A percentile compares a stretch with the other conserved stretches of the same genome.
These are phyloP conservation scores for Scytalopus superciliaris DNA, from an alignment of 2,113 vertebrate genomes.

Conservation along the genomic window DNA sequence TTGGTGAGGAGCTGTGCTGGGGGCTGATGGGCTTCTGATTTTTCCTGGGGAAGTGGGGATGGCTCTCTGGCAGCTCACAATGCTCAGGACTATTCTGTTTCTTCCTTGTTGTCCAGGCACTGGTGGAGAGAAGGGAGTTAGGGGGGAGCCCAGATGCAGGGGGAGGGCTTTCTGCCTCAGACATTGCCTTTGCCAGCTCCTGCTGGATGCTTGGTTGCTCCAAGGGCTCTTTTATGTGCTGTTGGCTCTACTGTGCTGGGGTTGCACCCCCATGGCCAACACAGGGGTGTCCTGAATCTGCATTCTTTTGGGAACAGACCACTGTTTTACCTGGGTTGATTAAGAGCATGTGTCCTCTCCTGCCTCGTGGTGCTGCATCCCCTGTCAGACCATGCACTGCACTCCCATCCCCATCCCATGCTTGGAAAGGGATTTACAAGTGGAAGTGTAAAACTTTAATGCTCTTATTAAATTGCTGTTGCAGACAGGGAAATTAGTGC, in stretches of 20 bases:
- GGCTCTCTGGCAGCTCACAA: rapidly evolving
- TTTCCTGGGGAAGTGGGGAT: background rate
- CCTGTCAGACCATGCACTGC: rapidly evolving
- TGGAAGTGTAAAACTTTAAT: background rate
- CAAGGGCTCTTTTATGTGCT: background rate
- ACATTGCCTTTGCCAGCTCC: background rate
- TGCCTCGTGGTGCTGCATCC: background rate
- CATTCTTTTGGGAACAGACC: background rate
- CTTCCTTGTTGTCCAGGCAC: background rate
- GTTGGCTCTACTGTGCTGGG: rapidly evolving
- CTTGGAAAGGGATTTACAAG: background rate
- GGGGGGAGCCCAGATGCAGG: background rate
- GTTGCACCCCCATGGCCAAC: rapidly evolving
- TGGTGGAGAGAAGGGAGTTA: background rate
- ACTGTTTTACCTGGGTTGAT: background rate
- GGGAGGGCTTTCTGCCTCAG: background rate
- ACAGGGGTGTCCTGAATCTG: background rate
- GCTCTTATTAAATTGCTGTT: background rate
- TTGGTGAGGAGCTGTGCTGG: background rate
- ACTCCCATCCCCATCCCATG: rapidly evolving
- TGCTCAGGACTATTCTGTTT: rapidly evolving
- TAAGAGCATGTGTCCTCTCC: background rate
- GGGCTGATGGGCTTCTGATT: background rate
- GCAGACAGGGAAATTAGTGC: background rate
- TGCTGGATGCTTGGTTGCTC: background rate